Base-by-base conservation (phyloP, 2,113 vertebrate genomes). In the Spheniscus mendiculus region DNA sequence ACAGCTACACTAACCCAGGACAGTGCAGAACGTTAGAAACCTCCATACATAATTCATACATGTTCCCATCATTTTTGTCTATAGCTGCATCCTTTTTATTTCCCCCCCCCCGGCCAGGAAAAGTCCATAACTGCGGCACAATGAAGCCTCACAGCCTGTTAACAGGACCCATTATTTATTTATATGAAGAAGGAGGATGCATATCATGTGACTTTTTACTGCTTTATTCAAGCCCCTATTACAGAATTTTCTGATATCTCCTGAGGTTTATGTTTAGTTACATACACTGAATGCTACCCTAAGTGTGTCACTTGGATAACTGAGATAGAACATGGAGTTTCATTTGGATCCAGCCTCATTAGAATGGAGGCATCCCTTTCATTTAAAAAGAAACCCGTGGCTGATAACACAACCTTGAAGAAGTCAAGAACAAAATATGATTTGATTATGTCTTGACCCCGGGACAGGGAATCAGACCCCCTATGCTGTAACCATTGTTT, bases 91-190 rank as follows among this genome's bases (percentile, higher is more conserved):
- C 66, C 40, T 89, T 91, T 77, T 38, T 73, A 66, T 76, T 79
- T 32, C 42, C 23, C 19, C 81, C 40, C 52, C 40, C 42, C 21
- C 0, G 7, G 78, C 50, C 81, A 93, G 62, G 78, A 85, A 92
- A 96, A 96, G 79, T 86, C 77, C 22, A 4, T 67, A 86, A 78
- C 52, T 72, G 36, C 7, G 3, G 71, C 73, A 93, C 91, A 95
- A 93, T 65, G 62, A 90, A 96, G 73, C 23, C 44, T 92, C 91
- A 84, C 72, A 91, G 61, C 27, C 80, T 76, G 81, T 42, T 76
- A 95, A 84, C 40, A 65, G 34, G 47, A 82, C 10, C 6, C 30
- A 69, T 89, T 82, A 94, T 69, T 92, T 97, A 92, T 96, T 95
- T 65, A 89, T 59, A 29, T 21, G 18, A 13, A 66, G 36, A 55